These are phyloP conservation scores for Leptinotarsa tumamoca DNA, from an alignment of 2,888 invertebrate species.

Conservation along the genomic window DNA sequence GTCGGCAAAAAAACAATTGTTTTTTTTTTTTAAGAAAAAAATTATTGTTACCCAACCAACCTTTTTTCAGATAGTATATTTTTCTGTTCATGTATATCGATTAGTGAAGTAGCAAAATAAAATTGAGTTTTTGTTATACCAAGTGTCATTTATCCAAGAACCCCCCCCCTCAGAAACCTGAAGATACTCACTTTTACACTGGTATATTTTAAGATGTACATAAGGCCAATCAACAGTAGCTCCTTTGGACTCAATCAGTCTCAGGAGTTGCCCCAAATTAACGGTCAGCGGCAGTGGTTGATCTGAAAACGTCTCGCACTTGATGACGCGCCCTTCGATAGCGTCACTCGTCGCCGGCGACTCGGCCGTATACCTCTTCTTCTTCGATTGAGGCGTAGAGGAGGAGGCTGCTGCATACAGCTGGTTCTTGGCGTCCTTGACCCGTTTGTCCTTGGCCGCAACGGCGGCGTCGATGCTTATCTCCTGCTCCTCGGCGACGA, in stretches of 20 bases:
- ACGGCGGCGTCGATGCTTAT: constrained; percentile 86
- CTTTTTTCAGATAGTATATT: too few species aligned
- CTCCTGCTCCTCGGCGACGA: constrained; percentile 66
- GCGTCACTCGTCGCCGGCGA: constrained; percentile 50
- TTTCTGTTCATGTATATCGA: too few species aligned
- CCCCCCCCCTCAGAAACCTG: too few species aligned
- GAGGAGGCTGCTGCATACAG: constrained; percentile 54
- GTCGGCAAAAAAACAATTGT: too few species aligned
- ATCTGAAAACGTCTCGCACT: constrained; percentile 62
- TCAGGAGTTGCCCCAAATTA: constrained; percentile 63
- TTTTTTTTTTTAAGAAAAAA: too few species aligned
- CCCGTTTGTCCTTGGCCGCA: constrained; percentile 89
- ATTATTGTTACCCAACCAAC: too few species aligned
- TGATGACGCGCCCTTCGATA: constrained; percentile 61
- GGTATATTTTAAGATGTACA: constrained; percentile 63
- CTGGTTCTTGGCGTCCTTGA: constrained; percentile 84
- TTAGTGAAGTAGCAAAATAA: too few species aligned
- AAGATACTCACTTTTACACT: constrained; percentile 60
- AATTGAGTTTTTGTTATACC: too few species aligned
- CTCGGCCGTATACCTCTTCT: constrained; percentile 58
- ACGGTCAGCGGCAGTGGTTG: constrained; percentile 61
- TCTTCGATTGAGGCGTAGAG: constrained; percentile 63
- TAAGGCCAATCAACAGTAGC: constrained; percentile 63
- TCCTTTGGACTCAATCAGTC: constrained; percentile 61
- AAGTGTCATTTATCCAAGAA: too few species aligned